phyloP scores from a whole-genome alignment of 2,797 vertebrate species.

The Avahi laniger region DNA sequence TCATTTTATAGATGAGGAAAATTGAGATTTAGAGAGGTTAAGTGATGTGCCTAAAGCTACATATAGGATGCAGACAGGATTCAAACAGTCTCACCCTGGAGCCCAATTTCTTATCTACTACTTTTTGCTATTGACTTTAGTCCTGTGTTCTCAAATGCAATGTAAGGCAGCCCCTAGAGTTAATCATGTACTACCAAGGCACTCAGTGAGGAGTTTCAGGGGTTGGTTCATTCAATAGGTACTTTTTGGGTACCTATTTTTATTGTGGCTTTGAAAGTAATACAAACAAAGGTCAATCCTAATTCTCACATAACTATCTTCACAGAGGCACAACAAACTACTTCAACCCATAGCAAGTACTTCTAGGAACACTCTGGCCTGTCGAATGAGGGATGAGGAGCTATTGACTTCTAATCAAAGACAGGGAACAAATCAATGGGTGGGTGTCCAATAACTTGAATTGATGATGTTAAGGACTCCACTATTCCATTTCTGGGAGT shows the following conservation, averaged over 20 bases:
- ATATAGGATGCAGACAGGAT: not conserved
- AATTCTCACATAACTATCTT: not conserved
- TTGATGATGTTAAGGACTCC: not conserved
- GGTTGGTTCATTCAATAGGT: not conserved
- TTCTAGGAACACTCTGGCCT: not conserved
- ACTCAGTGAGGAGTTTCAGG: not conserved
- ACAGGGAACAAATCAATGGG: not conserved
- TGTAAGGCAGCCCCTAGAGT: not conserved
- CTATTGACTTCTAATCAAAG: slow-evolving; percentile 42
- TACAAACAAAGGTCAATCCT: not conserved
- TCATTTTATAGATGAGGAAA: not conserved
- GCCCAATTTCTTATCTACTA: not conserved
- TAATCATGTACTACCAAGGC: not conserved
- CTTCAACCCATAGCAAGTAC: not conserved
- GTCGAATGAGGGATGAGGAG: not conserved
- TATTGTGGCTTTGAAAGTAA: not conserved
- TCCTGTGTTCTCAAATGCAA: not conserved
- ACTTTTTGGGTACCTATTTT: not conserved
- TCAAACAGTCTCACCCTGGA: not conserved
- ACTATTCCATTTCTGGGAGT: not conserved
- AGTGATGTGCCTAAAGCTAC: not conserved
- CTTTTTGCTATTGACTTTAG: not conserved
- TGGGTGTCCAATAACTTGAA: not conserved
- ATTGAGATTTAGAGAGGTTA: not conserved
- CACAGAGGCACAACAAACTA: not conserved